Evolutionary conservation across 1,140 invertebrate genomes (phyloP).

Genomic region (Lasioglossum baleicum): DNA sequence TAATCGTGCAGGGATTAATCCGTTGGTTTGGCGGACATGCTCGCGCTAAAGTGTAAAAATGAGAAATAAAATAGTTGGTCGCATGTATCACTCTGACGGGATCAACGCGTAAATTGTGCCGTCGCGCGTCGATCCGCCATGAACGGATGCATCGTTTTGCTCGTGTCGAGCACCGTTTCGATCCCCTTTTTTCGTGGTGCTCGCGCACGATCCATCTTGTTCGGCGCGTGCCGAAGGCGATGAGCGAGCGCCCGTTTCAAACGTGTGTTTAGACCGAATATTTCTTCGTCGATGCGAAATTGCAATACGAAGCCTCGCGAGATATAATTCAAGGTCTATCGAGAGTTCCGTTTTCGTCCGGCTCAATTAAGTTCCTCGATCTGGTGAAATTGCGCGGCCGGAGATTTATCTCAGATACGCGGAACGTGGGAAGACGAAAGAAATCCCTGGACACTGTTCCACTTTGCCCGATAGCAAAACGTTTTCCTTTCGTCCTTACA

Average conservation of each 20-base stretch:
- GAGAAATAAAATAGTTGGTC: conserved; percentile 43
- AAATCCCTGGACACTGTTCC: too few relatives aligned
- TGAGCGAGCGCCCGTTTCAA: conserved; percentile 23
- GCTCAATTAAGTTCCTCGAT: not conserved
- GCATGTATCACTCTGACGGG: conserved; percentile 1
- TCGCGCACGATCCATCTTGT: conserved; percentile 51
- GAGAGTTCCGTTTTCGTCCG: not conserved
- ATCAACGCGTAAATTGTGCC: conserved; percentile 49
- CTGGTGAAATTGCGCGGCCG: not conserved
- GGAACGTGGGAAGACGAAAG: not conserved
- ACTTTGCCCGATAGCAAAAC: too few relatives aligned
- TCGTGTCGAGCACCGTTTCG: not conserved
- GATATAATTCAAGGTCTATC: conserved; percentile 33
- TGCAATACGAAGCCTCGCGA: conserved; percentile 13
- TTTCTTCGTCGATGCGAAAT: conserved; percentile 41
- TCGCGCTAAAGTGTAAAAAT: conserved; percentile 19
- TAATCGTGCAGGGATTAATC: too few relatives aligned
- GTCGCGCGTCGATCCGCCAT: conserved; percentile 13
- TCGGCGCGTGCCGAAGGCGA: conserved; percentile 44
- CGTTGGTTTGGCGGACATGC: too few relatives aligned
- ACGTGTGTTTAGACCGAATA: conserved; percentile 49
- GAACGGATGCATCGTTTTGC: conserved; percentile 40
- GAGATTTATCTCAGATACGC: not conserved
- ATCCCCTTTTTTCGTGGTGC: not conserved
- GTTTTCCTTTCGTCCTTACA: too few relatives aligned